Evolutionary conservation across 2,888 invertebrate species (phyloP).

Genomic region (Sphaeridia pumilis): DNA sequence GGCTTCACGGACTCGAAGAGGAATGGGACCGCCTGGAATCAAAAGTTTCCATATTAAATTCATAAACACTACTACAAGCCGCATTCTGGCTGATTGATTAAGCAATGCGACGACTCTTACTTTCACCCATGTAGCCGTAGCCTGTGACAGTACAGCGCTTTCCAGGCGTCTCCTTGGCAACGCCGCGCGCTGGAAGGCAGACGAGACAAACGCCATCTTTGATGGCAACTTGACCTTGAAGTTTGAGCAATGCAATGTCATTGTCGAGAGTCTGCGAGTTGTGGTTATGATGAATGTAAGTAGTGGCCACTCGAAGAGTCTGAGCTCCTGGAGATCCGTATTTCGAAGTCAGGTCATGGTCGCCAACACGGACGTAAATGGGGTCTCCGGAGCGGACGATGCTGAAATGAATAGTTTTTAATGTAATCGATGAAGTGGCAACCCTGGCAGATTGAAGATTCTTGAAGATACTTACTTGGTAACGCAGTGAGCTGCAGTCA

Average conservation of each 20-base stretch:
- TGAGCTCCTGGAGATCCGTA: slow-evolving; percentile 86
- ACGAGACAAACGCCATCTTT: slow-evolving; percentile 75
- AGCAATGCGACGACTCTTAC: slow-evolving; percentile 42
- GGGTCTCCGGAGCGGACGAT: slow-evolving; percentile 89
- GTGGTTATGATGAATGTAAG: slow-evolving; percentile 91
- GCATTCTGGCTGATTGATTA: background rate
- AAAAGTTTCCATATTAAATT: background rate
- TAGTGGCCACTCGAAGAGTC: slow-evolving; percentile 78
- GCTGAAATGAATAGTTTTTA: slow-evolving; percentile 44
- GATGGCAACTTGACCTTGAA: slow-evolving; percentile 77
- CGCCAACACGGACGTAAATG: slow-evolving; percentile 83
- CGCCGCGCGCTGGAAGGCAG: slow-evolving; percentile 77
- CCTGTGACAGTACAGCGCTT: slow-evolving; percentile 78
- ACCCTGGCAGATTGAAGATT: no score
- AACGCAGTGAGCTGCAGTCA: slow-evolving; percentile 82
- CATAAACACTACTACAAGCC: background rate
- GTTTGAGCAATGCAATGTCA: slow-evolving; percentile 79
- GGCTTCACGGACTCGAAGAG: slow-evolving; percentile 74
- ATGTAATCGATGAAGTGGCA: no score
- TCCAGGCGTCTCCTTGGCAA: slow-evolving; percentile 68
- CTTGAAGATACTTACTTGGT: slow-evolving; percentile 74
- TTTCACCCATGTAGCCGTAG: slow-evolving; percentile 90
- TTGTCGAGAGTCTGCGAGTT: slow-evolving; percentile 89
- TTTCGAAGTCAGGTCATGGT: slow-evolving; percentile 79
- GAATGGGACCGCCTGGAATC: slow-evolving; percentile 70